Conservation (phyloP, 2,797 vertebrate genomes). For the Anguilla obscura region DNA sequence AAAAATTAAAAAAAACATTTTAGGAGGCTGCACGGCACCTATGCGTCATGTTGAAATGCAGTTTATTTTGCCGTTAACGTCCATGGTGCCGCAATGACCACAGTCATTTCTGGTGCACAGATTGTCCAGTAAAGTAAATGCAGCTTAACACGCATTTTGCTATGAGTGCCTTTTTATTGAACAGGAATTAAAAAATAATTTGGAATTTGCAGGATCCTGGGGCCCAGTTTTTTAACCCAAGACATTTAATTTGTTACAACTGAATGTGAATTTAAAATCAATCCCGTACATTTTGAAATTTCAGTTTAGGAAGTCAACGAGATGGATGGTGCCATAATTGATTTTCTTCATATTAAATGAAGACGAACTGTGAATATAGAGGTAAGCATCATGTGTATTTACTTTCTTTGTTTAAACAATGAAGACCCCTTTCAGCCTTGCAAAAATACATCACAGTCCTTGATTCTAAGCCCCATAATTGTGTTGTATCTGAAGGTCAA, state of each 20-base stretch:
- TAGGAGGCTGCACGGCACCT: not conserved
- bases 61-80: not conserved
- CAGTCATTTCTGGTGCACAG: not conserved
- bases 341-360: constrained; percentile 28
- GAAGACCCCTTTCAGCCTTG: not conserved
- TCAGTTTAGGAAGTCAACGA: constrained; percentile 33
- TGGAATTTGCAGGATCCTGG: not conserved
- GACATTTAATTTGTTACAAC: constrained; percentile 24
- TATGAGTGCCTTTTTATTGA: too few relatives aligned
- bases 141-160: too few relatives aligned
- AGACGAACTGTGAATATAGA: constrained; percentile 26
- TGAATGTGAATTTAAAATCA: not conserved
- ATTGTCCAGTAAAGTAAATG: not conserved
- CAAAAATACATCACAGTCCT: not conserved
- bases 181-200: not conserved
- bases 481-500: not conserved
- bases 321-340: constrained; percentile 33
- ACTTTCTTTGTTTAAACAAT: constrained; percentile 37
- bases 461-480: not conserved
- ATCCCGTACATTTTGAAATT: constrained; percentile 43
- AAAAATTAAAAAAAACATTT: not conserved
- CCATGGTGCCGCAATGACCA: not conserved
- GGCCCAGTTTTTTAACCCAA: not conserved
- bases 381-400: constrained; percentile 44
- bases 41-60: not conserved